A percentile compares a stretch with the other conserved stretches of the same genome.
These are phyloP conservation scores for Andricus grossulariae DNA, from an alignment of 1,140 invertebrate species.

Conservation along the genomic window DNA sequence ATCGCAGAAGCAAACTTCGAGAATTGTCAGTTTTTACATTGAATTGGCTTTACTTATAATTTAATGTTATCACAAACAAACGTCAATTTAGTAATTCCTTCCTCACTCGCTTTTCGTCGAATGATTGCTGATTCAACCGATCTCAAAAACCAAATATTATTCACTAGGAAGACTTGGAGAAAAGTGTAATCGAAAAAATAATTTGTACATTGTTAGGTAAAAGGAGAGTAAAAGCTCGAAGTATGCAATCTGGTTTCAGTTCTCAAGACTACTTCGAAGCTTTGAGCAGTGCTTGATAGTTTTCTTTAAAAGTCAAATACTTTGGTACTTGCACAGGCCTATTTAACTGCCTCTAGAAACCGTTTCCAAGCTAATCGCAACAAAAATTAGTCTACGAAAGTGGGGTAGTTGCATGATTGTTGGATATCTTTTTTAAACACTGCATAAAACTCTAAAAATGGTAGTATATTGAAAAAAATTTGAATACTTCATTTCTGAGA, in stretches of 20 bases:
- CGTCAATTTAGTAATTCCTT: not conserved
- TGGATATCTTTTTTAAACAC: too few relatives aligned
- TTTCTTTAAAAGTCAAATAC: conserved; percentile 20
- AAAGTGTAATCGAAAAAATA: not conserved
- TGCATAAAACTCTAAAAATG: too few relatives aligned
- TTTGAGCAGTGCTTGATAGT: conserved; percentile 26
- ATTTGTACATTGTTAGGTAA: not conserved
- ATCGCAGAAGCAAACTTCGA: conserved; percentile 19
- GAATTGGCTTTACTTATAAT: not conserved
- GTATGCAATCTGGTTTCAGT: conserved; percentile 28
- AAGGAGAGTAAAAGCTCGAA: conserved; percentile 6
- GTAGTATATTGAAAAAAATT: too few relatives aligned
- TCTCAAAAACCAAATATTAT: not conserved
- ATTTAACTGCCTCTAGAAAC: conserved; percentile 21
- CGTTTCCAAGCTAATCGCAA: conserved; percentile 7
- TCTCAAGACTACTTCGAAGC: conserved; percentile 9
- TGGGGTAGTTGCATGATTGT: too few relatives aligned
- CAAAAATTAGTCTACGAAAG: not conserved
- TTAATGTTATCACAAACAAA: not conserved
- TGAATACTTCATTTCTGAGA: too few relatives aligned
- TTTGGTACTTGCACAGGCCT: conserved; percentile 27
- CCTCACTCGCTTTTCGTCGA: not conserved
- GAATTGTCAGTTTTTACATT: not conserved
- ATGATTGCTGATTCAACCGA: not conserved
- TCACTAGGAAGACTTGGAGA: conserved; percentile 5